Evolutionary conservation across 2,113 vertebrate genomes (phyloP).

Genomic region (Brachyistius frenatus): DNA sequence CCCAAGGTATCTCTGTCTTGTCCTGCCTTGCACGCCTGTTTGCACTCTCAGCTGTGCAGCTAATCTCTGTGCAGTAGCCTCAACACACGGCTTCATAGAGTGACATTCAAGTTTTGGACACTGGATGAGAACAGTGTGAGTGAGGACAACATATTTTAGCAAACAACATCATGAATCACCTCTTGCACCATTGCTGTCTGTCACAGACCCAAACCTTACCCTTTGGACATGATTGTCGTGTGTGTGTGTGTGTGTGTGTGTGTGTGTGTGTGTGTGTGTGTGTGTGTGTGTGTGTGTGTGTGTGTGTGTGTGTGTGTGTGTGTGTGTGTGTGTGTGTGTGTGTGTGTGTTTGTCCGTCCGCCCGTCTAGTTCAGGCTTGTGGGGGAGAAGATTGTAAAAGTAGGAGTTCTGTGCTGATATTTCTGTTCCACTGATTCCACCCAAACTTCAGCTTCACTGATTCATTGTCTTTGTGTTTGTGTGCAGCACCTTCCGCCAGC

Average conservation of each 20-base stretch:
- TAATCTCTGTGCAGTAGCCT: conserved; percentile 47
- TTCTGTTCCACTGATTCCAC: neutral
- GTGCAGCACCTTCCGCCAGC: conserved; percentile 92
- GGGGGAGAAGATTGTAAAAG: neutral
- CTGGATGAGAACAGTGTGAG: conserved; percentile 41
- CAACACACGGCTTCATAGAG: conserved; percentile 41
- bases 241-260: conserved; percentile 4
- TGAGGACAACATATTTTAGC: conserved; percentile 45
- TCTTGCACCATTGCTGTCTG: conserved; percentile 68
- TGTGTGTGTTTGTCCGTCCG: conserved; percentile 19
- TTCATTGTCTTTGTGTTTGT: conserved; percentile 32
- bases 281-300: conserved; percentile 21
- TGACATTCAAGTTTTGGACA: conserved; percentile 24
- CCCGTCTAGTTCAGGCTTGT: conserved; percentile 26
- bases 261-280: conserved; percentile 21
- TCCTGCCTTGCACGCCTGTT: conserved; percentile 72
- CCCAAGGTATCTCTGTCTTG: conserved; percentile 88
- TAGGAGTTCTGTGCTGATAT: neutral
- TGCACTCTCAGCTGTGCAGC: conserved; percentile 60
- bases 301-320: conserved; percentile 21
- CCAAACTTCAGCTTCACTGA: conserved; percentile 6
- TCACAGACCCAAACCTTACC: conserved; percentile 51
- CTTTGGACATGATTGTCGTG: conserved; percentile 45
- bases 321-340: conserved; percentile 12
- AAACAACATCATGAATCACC: conserved; percentile 72